A percentile compares a stretch with the other conserved stretches of the same genome.
Evolutionary conservation across 2,888 invertebrate genomes (phyloP).

Genomic region (Gari tellinella): DNA sequence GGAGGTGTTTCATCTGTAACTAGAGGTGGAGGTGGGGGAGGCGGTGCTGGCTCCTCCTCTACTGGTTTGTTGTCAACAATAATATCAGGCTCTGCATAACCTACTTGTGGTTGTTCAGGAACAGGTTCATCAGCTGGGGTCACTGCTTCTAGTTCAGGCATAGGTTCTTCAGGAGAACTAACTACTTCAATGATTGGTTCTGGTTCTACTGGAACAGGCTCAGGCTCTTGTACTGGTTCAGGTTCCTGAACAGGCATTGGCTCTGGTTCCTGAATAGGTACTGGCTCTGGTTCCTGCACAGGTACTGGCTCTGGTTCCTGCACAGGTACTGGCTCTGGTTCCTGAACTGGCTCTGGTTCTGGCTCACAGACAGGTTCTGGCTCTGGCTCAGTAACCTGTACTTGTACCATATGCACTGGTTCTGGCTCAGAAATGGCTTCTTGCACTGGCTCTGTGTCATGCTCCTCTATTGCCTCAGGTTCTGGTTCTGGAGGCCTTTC

Average conservation of each 20-base stretch:
- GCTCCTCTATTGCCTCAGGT: constrained; percentile 4
- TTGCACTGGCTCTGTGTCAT: constrained; percentile 3
- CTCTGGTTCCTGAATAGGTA: constrained; percentile 3
- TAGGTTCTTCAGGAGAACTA: constrained; percentile 11
- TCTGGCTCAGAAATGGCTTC: constrained; percentile 5
- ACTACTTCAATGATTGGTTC: constrained; percentile 15
- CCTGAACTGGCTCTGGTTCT: constrained; percentile 19
- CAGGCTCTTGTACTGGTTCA: constrained; percentile 15
- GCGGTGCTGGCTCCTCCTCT: constrained; percentile 42
- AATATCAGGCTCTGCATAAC: constrained; percentile 52
- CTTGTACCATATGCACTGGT: neutral
- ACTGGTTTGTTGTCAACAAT: constrained; percentile 55
- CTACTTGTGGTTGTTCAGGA: constrained; percentile 26
- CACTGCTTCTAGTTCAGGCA: constrained; percentile 14
- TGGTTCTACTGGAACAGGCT: neutral
- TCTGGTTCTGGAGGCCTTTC: constrained; percentile 10
- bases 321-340: constrained; percentile 10
- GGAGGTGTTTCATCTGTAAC: constrained; percentile 59
- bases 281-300: constrained; percentile 12
- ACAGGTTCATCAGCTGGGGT: constrained; percentile 10
- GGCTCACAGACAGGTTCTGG: constrained; percentile 15
- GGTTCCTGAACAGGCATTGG: constrained; percentile 5
- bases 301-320: constrained; percentile 22
- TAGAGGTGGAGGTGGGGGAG: constrained; percentile 50
- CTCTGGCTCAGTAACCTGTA: neutral